These are phyloP conservation scores for Pocillopora grandis DNA, from an alignment of 92 coral and sea anemone genomes.

Conservation along the genomic window DNA sequence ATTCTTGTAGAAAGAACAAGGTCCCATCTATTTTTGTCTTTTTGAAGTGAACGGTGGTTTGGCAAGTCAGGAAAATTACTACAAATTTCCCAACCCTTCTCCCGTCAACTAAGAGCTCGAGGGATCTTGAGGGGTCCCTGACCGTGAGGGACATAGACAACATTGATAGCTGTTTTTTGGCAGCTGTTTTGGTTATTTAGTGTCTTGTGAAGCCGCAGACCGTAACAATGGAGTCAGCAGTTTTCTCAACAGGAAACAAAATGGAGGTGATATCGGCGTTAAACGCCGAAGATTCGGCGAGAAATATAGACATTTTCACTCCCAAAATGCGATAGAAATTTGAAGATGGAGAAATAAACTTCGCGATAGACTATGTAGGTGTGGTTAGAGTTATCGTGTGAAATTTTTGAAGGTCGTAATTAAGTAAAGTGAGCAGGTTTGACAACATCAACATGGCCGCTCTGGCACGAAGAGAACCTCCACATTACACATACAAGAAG, in stretches of 20 bases:
- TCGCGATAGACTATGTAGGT: background rate
- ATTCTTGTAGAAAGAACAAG: no score
- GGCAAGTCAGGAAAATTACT: no score
- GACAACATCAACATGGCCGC: constrained; percentile 54
- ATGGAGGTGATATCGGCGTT: background rate
- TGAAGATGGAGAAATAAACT: background rate
- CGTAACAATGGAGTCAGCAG: constrained; percentile 5
- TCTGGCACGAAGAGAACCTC: constrained; percentile 25
- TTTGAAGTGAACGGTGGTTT: no score
- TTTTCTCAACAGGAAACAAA: background rate
- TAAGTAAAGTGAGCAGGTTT: background rate
- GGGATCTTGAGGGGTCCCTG: no score
- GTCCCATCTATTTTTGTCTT: no score
- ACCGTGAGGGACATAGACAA: no score
- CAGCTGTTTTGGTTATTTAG: background rate
- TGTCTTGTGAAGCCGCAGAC: background rate
- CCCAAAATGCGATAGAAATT: background rate
- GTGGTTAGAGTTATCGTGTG: background rate
- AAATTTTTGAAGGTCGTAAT: background rate
- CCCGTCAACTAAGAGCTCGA: no score
- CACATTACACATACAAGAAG: constrained; percentile 58
- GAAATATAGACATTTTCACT: background rate
- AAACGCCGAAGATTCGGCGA: no score
- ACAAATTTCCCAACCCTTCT: no score
- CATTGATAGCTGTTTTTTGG: no score